These are phyloP conservation scores for Rhynchonycteris naso DNA, from an alignment of 2,797 vertebrate genomes.

Conservation along the genomic window DNA sequence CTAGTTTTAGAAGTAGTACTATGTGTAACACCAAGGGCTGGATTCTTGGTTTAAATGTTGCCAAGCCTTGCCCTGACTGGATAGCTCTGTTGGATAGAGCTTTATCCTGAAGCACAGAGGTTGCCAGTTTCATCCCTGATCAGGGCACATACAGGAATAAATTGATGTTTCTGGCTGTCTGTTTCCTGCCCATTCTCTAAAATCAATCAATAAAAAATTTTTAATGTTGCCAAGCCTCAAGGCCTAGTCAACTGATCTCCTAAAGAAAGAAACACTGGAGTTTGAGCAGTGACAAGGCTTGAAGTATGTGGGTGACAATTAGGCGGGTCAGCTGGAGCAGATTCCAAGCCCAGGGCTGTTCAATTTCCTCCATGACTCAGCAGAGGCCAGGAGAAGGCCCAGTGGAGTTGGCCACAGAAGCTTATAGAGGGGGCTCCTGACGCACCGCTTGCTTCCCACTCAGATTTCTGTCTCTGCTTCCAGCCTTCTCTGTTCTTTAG, in stretches of 20 bases:
- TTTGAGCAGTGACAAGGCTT: fast-evolving
- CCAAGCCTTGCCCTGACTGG: background rate
- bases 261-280: background rate
- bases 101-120: too few species aligned
- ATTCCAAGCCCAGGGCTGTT: too few species aligned
- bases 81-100: too few species aligned
- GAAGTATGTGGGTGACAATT: too few species aligned
- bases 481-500: background rate
- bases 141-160: too few species aligned
- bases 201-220: background rate
- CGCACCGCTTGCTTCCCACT: background rate
- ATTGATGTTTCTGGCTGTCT: too few species aligned
- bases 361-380: fast-evolving
- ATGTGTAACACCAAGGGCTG: too few species aligned
- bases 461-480: background rate
- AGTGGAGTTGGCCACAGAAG: background rate
- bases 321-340: fast-evolving
- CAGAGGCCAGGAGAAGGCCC: background rate
- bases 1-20: background rate
- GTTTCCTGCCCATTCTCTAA: too few species aligned
- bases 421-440: background rate
- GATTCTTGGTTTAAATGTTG: background rate
- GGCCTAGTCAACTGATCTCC: background rate
- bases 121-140: too few species aligned
- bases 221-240: background rate